These are phyloP conservation scores for Bombylius discolor DNA, from an alignment of 2,888 invertebrate species.

Conservation along the genomic window DNA sequence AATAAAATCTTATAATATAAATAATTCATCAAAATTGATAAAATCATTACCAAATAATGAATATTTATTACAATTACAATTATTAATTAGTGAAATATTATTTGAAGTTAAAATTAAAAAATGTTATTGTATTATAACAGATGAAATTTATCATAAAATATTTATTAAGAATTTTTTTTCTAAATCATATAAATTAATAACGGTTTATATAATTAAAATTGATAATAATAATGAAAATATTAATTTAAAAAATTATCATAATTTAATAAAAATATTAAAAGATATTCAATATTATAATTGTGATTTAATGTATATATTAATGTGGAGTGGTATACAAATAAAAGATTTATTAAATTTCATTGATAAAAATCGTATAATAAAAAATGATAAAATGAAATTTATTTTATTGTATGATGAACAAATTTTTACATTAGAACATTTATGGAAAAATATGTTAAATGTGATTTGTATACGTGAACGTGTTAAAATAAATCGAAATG, in stretches of 20 bases:
- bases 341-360: constrained; percentile 53
- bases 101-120: constrained; percentile 20
- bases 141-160: constrained; percentile 21
- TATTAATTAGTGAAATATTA: constrained; percentile 19
- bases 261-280: constrained; percentile 43
- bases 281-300: constrained; percentile 38
- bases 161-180: constrained; percentile 23
- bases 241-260: constrained; percentile 42
- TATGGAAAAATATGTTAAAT: constrained; percentile 67
- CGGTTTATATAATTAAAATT: constrained; percentile 41
- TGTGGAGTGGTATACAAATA: constrained; percentile 58
- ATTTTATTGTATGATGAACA: constrained; percentile 56
- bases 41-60: too few species aligned
- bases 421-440: constrained; percentile 48
- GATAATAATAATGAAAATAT: constrained; percentile 53
- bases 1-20: too few species aligned
- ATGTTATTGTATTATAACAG: constrained; percentile 31
- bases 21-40: too few species aligned
- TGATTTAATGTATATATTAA: constrained; percentile 53
- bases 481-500: neutral
- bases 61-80: neutral
- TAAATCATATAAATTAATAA: constrained; percentile 12
- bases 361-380: constrained; percentile 55
- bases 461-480: constrained; percentile 52
- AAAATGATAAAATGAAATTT: constrained; percentile 53